phyloP scores from a whole-genome alignment of 1,140 invertebrate genomes.

The Reticulitermes speratus region DNA sequence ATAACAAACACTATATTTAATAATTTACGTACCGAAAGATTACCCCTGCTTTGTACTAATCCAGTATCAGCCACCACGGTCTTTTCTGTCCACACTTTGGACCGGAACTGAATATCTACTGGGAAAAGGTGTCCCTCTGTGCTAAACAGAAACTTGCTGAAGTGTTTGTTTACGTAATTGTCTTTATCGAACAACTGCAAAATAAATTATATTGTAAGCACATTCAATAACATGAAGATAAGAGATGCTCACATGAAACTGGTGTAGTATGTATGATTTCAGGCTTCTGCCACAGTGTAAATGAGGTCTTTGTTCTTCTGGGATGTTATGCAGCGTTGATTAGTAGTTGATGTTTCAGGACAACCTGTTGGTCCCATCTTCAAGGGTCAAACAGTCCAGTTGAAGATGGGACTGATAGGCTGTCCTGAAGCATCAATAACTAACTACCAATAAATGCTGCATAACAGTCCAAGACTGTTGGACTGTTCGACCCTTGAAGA shows the following conservation, averaged over 20 bases:
- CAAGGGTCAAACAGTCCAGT: no score
- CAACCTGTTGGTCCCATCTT: no score
- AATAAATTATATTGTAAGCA: slow-evolving; percentile 22
- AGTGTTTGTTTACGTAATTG: slow-evolving; percentile 62
- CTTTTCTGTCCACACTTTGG: slow-evolving; percentile 42
- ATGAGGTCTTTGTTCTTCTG: no score
- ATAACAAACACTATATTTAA: no score
- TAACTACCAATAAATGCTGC: no score
- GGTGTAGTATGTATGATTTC: not conserved
- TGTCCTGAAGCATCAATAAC: no score
- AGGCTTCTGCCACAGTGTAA: no score
- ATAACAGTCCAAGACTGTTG: no score
- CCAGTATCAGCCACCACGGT: not conserved
- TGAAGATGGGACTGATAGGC: no score
- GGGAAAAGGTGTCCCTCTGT: slow-evolving; percentile 71
- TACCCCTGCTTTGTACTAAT: not conserved
- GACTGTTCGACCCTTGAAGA: no score
- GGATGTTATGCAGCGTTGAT: no score
- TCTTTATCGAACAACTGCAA: slow-evolving; percentile 67
- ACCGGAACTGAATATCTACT: slow-evolving; percentile 50
- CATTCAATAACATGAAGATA: slow-evolving; percentile 20
- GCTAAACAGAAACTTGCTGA: slow-evolving; percentile 60
- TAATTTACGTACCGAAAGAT: slow-evolving; percentile 1
- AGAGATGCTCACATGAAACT: not conserved
- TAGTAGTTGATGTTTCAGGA: no score